Evolutionary conservation across 2,797 vertebrate species (phyloP).

Genomic region (Taenioides sp.): DNA sequence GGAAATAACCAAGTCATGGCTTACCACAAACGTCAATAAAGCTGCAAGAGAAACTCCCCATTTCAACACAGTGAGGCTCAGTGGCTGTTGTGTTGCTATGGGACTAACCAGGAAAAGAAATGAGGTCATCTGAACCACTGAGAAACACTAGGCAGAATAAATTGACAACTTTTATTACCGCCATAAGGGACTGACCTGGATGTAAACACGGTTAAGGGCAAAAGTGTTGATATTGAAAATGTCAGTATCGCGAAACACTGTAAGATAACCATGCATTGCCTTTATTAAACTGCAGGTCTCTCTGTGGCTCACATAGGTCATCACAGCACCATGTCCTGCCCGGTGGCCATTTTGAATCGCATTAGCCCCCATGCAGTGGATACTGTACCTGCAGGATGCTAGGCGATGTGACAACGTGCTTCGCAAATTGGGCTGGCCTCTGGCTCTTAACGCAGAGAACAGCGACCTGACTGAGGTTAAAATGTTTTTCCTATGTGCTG

Average conservation of each 20-base stretch:
- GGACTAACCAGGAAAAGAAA: constrained; percentile 22
- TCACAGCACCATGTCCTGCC: constrained; percentile 22
- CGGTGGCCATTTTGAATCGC: constrained; percentile 21
- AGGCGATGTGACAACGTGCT: constrained; percentile 44
- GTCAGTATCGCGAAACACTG: constrained; percentile 12
- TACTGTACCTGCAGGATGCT: constrained; percentile 37
- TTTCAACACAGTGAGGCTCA: not conserved
- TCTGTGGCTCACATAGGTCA: constrained; percentile 32
- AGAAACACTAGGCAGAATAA: not conserved
- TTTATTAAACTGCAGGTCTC: constrained; percentile 45
- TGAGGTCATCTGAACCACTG: constrained; percentile 22
- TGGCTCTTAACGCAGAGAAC: constrained; percentile 18
- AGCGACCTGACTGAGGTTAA: constrained; percentile 17
- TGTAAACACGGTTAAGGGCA: not conserved
- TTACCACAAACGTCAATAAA: not conserved
- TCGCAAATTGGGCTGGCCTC: constrained; percentile 27
- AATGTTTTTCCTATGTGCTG: constrained; percentile 14
- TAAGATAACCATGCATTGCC: constrained; percentile 21
- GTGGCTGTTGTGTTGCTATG: constrained; percentile 45
- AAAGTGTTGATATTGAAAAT: not conserved
- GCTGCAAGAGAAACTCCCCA: not conserved
- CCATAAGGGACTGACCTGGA: not conserved
- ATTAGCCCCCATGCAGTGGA: constrained; percentile 39
- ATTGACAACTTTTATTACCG: not conserved
- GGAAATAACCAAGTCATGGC: not conserved